A percentile compares a stretch with the other conserved stretches of the same genome.
phyloP scores from a whole-genome alignment of 2,888 invertebrate genomes.

The Drosophila quasianomalipes region DNA sequence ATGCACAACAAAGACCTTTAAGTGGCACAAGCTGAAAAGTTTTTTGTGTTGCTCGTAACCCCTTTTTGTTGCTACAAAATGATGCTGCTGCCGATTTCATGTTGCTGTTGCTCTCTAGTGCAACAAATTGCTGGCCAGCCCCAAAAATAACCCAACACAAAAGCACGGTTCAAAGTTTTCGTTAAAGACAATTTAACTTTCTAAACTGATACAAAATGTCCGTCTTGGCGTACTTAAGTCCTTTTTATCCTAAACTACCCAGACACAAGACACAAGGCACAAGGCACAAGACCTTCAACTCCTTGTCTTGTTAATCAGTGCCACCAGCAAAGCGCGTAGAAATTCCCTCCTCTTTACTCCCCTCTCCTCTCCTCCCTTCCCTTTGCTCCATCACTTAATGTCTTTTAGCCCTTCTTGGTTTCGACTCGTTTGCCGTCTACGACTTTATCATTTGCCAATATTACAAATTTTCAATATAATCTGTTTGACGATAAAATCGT shows the following conservation, averaged over 20 bases:
- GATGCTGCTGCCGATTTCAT: constrained; percentile 8
- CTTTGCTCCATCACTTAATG: constrained; percentile 39
- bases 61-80: constrained; percentile 37
- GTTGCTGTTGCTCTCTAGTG: constrained; percentile 36
- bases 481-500: neutral
- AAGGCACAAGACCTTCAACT: neutral
- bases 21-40: constrained; percentile 54
- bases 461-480: constrained; percentile 17
- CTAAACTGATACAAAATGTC: constrained; percentile 80
- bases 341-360: neutral
- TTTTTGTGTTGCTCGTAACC: constrained; percentile 51
- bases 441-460: constrained; percentile 7
- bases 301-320: constrained; percentile 61
- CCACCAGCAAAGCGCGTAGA: constrained; percentile 14
- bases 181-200: constrained; percentile 80
- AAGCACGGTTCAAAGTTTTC: constrained; percentile 69
- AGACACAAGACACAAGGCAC: constrained; percentile 4
- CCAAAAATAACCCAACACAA: neutral
- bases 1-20: constrained; percentile 37
- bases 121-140: constrained; percentile 64
- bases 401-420: constrained; percentile 17
- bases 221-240: constrained; percentile 73
- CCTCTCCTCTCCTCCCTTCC: too few relatives aligned
- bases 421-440: neutral
- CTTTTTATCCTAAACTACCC: constrained; percentile 57